A percentile compares a stretch with the other conserved stretches of the same genome.
phyloP scores from a whole-genome alignment of 2,888 invertebrate species.

The Leuctra nigra region DNA sequence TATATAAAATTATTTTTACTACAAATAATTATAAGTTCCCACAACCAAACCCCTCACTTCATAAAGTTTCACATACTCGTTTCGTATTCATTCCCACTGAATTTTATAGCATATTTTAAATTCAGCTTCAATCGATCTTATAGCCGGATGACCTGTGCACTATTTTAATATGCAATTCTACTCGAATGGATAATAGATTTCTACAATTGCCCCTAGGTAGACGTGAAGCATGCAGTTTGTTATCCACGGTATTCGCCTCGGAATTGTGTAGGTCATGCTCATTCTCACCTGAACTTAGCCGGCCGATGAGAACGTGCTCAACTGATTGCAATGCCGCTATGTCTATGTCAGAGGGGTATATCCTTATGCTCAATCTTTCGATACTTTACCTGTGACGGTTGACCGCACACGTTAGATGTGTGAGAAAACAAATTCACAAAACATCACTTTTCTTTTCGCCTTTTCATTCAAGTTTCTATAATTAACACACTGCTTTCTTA shows the following conservation, averaged over 20 bases:
- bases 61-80: background rate
- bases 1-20: no score
- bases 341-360: background rate
- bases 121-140: no score
- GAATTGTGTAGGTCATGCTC: conserved; percentile 10
- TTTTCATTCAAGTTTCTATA: no score
- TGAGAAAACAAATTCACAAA: conserved; percentile 7
- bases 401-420: background rate
- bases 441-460: no score
- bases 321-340: background rate
- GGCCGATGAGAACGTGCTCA: background rate
- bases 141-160: background rate
- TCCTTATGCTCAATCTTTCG: background rate
- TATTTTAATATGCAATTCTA: background rate
- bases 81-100: no score
- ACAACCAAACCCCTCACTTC: background rate
- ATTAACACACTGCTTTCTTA: no score
- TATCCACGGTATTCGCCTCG: background rate
- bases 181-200: background rate
- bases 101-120: no score
- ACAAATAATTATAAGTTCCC: no score
- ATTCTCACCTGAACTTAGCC: conserved; percentile 8
- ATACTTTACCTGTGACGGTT: background rate
- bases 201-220: background rate
- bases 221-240: background rate